Conservation (phyloP, 2,797 vertebrate species). For the Clamator glandarius region DNA sequence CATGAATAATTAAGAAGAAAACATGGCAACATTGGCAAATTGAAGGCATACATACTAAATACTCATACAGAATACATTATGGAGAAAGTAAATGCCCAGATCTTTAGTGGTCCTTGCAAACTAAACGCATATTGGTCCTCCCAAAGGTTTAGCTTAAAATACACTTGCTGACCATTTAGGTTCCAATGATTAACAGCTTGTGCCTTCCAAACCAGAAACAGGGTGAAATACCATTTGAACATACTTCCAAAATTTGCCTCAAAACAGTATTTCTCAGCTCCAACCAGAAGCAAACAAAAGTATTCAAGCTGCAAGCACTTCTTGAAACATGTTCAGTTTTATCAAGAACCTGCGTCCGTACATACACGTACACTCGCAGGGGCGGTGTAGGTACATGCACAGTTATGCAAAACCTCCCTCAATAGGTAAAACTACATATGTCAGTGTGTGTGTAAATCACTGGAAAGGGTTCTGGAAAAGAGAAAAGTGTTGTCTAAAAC, state of each 20-base stretch:
- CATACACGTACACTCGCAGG: background rate
- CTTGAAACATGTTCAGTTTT: background rate
- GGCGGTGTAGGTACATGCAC: background rate
- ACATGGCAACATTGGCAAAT: slow-evolving; percentile 67
- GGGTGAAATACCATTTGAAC: background rate
- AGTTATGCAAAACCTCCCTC: background rate
- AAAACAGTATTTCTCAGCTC: slow-evolving; percentile 3
- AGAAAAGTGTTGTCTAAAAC: background rate
- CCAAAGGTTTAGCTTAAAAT: slow-evolving; percentile 54
- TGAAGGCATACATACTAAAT: slow-evolving; percentile 72
- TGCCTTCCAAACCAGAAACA: slow-evolving; percentile 33
- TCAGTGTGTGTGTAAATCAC: background rate
- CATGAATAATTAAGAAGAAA: slow-evolving; percentile 65
- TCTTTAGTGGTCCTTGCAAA: slow-evolving; percentile 65
- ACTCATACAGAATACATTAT: slow-evolving; percentile 66
- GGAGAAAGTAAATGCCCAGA: slow-evolving; percentile 70
- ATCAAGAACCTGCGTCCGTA: background rate
- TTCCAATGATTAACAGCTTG: background rate
- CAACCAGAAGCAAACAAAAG: slow-evolving; percentile 9
- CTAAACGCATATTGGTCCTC: slow-evolving; percentile 61
- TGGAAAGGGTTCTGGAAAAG: background rate
- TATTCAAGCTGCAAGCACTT: background rate
- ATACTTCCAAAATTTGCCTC: background rate
- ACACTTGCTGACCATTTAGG: slow-evolving; percentile 2
- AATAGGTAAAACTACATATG: background rate